Conservation (phyloP, 2,113 vertebrate genomes). For the Psittacara wagleri region DNA sequence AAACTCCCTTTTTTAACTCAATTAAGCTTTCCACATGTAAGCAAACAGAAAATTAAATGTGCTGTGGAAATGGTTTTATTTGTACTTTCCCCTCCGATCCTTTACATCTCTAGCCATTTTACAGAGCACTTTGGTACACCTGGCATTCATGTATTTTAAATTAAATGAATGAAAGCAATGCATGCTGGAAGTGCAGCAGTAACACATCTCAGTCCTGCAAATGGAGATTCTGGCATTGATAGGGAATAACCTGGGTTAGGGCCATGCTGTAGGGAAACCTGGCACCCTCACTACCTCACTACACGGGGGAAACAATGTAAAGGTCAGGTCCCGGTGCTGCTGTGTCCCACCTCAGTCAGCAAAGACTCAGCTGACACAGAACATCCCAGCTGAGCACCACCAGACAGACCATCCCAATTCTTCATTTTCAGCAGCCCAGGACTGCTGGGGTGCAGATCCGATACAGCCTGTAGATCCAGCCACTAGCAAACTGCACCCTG, state of each 20-base stretch:
- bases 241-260: background rate
- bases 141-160: background rate
- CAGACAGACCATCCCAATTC: rapidly evolving
- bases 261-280: background rate
- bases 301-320: background rate
- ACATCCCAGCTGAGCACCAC: background rate
- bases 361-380: rapidly evolving
- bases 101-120: background rate
- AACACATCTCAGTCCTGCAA: background rate
- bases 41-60: background rate
- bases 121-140: background rate
- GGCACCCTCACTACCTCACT: no score
- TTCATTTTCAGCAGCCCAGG: background rate
- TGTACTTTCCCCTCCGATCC: background rate
- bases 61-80: background rate
- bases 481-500: background rate
- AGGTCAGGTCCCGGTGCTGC: background rate
- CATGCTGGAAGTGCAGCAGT: background rate
- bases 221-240: background rate
- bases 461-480: background rate
- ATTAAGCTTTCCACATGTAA: background rate
- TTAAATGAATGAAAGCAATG: background rate
- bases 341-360: rapidly evolving
- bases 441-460: background rate
- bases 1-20: background rate